Evolutionary conservation across 2,888 invertebrate genomes (phyloP), one percentile per base, ranked within the genome.

Genomic region (Neoascia interrupta): DNA sequence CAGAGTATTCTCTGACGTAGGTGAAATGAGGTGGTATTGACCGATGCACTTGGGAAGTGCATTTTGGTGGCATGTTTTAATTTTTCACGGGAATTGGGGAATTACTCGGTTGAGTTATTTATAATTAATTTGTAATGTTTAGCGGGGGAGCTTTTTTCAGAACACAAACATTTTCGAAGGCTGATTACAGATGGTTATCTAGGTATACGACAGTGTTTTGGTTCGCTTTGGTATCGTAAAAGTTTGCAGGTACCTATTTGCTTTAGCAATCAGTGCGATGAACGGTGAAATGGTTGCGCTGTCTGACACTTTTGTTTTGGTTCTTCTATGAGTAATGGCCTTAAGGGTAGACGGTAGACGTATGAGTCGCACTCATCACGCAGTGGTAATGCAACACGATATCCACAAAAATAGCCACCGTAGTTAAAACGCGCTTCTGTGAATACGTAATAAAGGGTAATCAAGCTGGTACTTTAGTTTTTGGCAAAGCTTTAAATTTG

Each of bases 61-160:
- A 54, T 43, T 45, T 43, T 31, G 45, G 41, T 68, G 74, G 49
- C 26, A 15, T 72, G 72, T 64, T 64, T 10, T 11, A 34, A 34
- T 36, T 31, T 31, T 31, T 31, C 8, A 8, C 26, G 26, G 26
- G 19, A 64, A 56, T 11, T 41, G 5, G 4, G 19, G n/a, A 8
- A 56, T 26, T 23, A 51, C n/a, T 49, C 23, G 26, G n/a, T 26
- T 36, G 53, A 16, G 31, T 8, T 43, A 64, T 53, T 53, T 41
- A 11, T 53, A 53, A 41, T 58, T 16, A 31, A 41, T 41, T 41
- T 19, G 39, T 18, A 3, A n/a, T 6, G 5, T n/a, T 5, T 26
- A 26, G 26, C 1, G 11, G 18, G n/a, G 2, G 26, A 61, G 61
- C 37, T 61, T 47, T 61, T 34, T 13, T 16, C n/a, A 36, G 15